Conservation (phyloP, 1,140 invertebrate genomes). For the honey bee (Apis mellifera) region DNA sequence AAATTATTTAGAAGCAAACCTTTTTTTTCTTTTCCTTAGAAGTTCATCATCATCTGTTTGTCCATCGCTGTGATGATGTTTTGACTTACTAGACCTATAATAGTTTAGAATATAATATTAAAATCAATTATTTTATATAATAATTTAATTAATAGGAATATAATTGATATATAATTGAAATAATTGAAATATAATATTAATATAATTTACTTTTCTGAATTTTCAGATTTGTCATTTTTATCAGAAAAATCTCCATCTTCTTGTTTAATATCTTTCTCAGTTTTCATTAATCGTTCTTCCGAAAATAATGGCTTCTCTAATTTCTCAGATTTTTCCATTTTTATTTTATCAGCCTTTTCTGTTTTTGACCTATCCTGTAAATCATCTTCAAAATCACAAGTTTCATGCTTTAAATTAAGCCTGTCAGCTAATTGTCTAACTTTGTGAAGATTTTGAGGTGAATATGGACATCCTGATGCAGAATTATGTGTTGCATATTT, state of each 20-base stretch:
- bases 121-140: background rate
- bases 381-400: constrained; percentile 75
- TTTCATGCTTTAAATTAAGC: constrained; percentile 77
- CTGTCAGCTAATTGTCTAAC: constrained; percentile 83
- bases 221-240: constrained; percentile 71
- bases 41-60: constrained; percentile 77
- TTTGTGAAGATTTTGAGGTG: constrained; percentile 86
- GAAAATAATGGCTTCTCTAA: constrained; percentile 63
- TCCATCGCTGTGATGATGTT: constrained; percentile 73
- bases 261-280: constrained; percentile 73
- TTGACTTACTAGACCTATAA: constrained; percentile 71
- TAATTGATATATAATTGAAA: too few species aligned
- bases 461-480: constrained; percentile 92
- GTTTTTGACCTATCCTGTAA: constrained; percentile 69
- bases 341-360: constrained; percentile 73
- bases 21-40: constrained; percentile 74
- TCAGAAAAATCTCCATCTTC: constrained; percentile 75
- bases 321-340: constrained; percentile 70
- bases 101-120: too few species aligned
- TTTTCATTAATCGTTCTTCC: constrained; percentile 71
- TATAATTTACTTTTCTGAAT: constrained; percentile 69
- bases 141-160: background rate
- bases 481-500: constrained; percentile 89
- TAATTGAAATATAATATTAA: too few species aligned
- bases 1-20: constrained; percentile 54